These are phyloP conservation scores for Sphaeridia pumilis DNA, from an alignment of 2,888 invertebrate species.

Conservation along the genomic window DNA sequence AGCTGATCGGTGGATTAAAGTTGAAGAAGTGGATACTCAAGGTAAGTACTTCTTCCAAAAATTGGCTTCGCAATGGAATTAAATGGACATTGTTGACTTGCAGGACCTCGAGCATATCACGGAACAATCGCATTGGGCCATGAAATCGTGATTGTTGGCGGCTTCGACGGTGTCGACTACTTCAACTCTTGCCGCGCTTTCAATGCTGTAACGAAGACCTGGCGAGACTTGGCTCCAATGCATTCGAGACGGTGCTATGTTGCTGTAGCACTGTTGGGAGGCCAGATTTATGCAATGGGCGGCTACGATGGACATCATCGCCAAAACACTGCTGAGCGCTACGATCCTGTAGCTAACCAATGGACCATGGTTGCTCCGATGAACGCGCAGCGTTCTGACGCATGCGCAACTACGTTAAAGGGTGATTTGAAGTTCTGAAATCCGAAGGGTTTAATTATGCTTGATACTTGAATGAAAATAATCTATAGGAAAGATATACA, in stretches of 20 bases:
- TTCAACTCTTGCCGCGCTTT: conserved; percentile 79
- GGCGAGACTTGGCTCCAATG: conserved; percentile 82
- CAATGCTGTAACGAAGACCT: conserved; percentile 67
- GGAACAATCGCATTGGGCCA: conserved; percentile 78
- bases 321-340: conserved; percentile 75
- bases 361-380: conserved; percentile 79
- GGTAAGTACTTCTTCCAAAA: too few species aligned
- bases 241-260: conserved; percentile 74
- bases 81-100: too few species aligned
- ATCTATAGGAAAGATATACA: conserved; percentile 68
- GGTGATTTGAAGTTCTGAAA: conserved; percentile 44
- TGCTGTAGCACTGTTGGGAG: conserved; percentile 62
- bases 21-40: conserved; percentile 62
- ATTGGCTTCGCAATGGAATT: too few species aligned
- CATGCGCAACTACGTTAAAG: conserved; percentile 73
- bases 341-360: conserved; percentile 60
- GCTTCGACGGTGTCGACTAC: conserved; percentile 81
- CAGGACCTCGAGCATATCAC: conserved; percentile 78
- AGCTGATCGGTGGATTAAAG: conserved; percentile 76
- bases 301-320: conserved; percentile 69
- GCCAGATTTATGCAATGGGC: conserved; percentile 73
- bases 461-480: not conserved
- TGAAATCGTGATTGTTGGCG: conserved; percentile 80
- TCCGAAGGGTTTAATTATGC: not conserved
- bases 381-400: conserved; percentile 75